Percentiles rank a stretch among this genome's conserved stretches.
phyloP scores from a whole-genome alignment of 2,888 invertebrate genomes.

The Pherbina coryleti region DNA sequence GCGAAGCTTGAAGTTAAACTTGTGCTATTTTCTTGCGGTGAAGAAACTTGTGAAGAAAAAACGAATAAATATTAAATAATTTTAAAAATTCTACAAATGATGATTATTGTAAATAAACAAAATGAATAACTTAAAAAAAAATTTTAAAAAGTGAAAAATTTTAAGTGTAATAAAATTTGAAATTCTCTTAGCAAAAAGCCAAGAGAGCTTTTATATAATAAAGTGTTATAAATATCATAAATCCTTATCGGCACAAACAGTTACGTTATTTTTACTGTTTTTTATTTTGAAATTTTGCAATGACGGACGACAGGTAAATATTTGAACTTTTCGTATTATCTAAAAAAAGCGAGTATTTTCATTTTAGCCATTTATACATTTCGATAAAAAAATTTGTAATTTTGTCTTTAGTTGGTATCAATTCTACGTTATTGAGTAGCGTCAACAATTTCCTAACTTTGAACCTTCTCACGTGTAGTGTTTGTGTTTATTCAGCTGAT shows the following conservation, averaged over 20 bases:
- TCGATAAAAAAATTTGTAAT: too few species aligned
- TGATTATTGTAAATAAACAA: not conserved
- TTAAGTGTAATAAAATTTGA: not conserved
- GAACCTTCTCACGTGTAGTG: too few species aligned
- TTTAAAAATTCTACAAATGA: not conserved
- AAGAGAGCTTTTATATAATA: not conserved
- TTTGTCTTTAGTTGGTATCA: too few species aligned
- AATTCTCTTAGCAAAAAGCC: not conserved
- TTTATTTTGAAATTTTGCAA: conserved; percentile 4
- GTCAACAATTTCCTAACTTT: too few species aligned
- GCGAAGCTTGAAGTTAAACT: not conserved
- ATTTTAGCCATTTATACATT: too few species aligned
- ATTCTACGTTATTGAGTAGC: too few species aligned
- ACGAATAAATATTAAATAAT: not conserved
- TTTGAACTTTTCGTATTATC: not conserved
- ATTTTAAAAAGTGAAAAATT: not conserved
- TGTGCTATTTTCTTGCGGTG: not conserved
- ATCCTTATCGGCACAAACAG: not conserved
- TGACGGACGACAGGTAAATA: conserved; percentile 40
- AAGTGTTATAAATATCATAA: not conserved
- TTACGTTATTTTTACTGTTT: not conserved
- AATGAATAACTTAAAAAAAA: not conserved
- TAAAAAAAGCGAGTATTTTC: not conserved
- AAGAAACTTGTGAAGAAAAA: not conserved
- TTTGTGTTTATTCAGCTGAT: too few species aligned